Evolutionary conservation across 2,797 vertebrate genomes (phyloP), one percentile per base, ranked within the genome.

Genomic region (Tamandua tetradactyla): DNA sequence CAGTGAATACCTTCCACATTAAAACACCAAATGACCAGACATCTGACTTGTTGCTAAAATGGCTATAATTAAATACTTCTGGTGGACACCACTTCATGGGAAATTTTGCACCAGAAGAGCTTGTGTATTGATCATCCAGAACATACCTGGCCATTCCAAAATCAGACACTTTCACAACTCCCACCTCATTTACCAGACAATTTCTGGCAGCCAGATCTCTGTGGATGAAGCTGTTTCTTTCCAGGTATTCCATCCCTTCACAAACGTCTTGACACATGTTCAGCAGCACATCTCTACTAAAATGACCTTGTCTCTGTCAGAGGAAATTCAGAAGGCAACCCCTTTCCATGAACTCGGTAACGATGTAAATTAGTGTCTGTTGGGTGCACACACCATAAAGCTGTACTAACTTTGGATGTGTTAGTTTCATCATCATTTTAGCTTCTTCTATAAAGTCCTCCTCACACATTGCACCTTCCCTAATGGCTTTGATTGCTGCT

Each of bases 381-480:
- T 99, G 99, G 0, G 99, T 99, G 97, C 99, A 99, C 2, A 99
- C 99, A 0, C 99, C 99, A 2, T 99, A 99, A 4, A 99, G 98
- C 98, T 99, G 99, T 23, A 99, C 99, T 96, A 99, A 98, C 82
- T 99, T 99, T 0, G 98, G 99, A 97, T 99, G 99, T 0, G 99
- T 99, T 88, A 99, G 97, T 82, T 98, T 99, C 99, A 99, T 99
- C 99, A 99, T 99, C 86, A 99, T 98, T 97, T 99, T 99, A 68
- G 99, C 99, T 98, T 99, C 99, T 94, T 99, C 99, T 86, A 99
- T 99, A 95, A 99, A 99, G 97, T 99, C 99, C 94, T 99, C 99
- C 93, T 99, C 99, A 9, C 98, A 99, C 99, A 99, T 99, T 0
- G 99, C 99, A 0, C 99, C 99, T 90, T 99, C 99, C 27, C 98